Conservation (phyloP, 2,797 vertebrate genomes). For the Melanotaenia maccullochi region DNA sequence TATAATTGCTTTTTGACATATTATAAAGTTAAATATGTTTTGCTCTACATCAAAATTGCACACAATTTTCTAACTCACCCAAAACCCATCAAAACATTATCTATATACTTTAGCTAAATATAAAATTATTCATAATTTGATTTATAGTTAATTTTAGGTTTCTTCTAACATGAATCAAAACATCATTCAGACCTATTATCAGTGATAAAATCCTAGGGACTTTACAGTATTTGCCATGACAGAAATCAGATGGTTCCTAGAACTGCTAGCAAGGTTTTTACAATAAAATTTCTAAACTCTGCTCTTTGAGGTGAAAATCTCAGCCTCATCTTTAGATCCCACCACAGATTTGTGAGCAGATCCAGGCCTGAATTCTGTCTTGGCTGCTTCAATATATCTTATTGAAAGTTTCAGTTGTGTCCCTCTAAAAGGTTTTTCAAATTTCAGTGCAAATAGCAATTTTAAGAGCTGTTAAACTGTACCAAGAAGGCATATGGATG, state of each 20-base stretch:
- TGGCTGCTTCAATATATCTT: neutral
- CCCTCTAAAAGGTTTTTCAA: neutral
- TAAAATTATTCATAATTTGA: neutral
- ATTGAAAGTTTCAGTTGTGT: neutral
- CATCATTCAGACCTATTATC: neutral
- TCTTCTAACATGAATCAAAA: neutral
- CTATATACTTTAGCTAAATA: neutral
- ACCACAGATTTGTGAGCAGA: neutral
- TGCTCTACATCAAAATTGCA: constrained; percentile 9
- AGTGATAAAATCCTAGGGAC: neutral
- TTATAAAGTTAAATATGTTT: neutral
- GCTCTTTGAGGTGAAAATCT: neutral
- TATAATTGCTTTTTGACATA: neutral
- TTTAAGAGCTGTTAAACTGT: neutral
- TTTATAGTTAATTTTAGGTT: neutral
- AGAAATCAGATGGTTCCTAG: neutral
- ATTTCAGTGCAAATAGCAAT: neutral
- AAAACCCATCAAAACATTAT: constrained; percentile 11
- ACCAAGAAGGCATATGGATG: neutral
- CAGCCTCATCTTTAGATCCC: neutral
- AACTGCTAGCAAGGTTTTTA: neutral
- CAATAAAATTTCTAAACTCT: neutral
- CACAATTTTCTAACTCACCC: constrained; percentile 35
- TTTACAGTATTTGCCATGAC: neutral
- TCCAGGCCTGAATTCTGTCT: neutral